phyloP scores from a whole-genome alignment of 2,888 invertebrate species.

The Plagiodera versicolora region DNA sequence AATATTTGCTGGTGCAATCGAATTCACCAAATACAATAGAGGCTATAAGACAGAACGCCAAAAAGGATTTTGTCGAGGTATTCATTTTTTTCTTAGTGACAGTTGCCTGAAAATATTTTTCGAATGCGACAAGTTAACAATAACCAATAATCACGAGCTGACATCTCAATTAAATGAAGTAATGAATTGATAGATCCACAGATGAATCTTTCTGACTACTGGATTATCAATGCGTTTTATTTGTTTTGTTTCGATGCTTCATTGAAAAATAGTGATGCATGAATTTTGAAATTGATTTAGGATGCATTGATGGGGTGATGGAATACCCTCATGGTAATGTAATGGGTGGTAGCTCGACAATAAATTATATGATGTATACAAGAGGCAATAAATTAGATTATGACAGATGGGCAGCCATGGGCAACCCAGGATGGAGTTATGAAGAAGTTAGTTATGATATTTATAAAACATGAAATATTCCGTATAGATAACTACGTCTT shows the following conservation, averaged over 20 bases:
- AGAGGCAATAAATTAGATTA: conserved; percentile 69
- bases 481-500: too few relatives aligned
- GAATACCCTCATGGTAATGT: conserved; percentile 17
- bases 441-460: conserved; percentile 47
- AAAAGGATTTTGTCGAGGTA: conserved; percentile 61
- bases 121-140: too few relatives aligned
- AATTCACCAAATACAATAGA: conserved; percentile 75
- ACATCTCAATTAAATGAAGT: too few relatives aligned
- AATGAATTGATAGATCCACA: too few relatives aligned
- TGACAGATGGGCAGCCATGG: conserved; percentile 64
- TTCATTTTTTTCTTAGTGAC: too few relatives aligned
- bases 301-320: conserved; percentile 3
- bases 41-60: conserved; percentile 78
- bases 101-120: too few relatives aligned
- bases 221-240: too few relatives aligned
- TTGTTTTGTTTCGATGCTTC: too few relatives aligned
- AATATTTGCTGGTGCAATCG: conserved; percentile 68
- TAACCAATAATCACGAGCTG: too few relatives aligned
- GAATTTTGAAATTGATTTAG: background rate
- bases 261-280: too few relatives aligned
- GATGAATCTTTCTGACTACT: too few relatives aligned
- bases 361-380: conserved; percentile 61
- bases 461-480: too few relatives aligned
- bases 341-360: conserved; percentile 56
- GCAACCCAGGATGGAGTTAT: conserved; percentile 61